Evolutionary conservation across 1,140 invertebrate genomes (phyloP).

Genomic region (Anastrepha obliqua): DNA sequence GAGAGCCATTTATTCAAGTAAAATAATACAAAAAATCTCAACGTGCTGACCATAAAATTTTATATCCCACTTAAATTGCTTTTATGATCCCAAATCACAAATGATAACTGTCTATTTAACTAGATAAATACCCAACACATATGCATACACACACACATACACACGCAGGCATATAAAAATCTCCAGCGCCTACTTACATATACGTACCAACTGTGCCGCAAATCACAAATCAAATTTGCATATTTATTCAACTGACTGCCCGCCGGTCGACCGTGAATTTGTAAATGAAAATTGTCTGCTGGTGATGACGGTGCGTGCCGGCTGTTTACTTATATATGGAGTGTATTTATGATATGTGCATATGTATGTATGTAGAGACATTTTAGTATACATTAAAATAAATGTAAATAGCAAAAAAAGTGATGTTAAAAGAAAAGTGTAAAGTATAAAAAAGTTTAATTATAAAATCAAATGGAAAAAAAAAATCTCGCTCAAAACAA

Average conservation of each 20-base stretch:
- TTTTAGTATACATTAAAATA: not conserved
- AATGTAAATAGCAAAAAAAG: not conserved
- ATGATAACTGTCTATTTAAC: not conserved
- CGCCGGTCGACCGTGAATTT: slow-evolving; percentile 32
- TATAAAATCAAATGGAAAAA: not conserved
- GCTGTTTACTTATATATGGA: not conserved
- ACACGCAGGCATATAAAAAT: not conserved
- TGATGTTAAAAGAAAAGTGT: not conserved
- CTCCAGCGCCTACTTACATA: not conserved
- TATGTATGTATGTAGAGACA: not conserved
- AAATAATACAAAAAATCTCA: not conserved
- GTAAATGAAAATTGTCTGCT: slow-evolving; percentile 17
- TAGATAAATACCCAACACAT: not conserved
- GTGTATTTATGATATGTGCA: not conserved
- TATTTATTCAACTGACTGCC: slow-evolving; percentile 35
- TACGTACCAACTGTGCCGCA: not conserved
- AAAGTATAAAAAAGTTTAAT: slow-evolving; percentile 13
- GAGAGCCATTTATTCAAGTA: not conserved
- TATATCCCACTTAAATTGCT: not conserved
- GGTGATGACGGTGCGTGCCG: slow-evolving; percentile 4
- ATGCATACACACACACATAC: not conserved
- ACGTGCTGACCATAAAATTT: not conserved
- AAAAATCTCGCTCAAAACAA: not conserved
- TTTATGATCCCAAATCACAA: not conserved
- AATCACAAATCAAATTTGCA: slow-evolving; percentile 46